Conservation (phyloP, 2,888 invertebrate genomes). For the Leptogaster cylindrica region DNA sequence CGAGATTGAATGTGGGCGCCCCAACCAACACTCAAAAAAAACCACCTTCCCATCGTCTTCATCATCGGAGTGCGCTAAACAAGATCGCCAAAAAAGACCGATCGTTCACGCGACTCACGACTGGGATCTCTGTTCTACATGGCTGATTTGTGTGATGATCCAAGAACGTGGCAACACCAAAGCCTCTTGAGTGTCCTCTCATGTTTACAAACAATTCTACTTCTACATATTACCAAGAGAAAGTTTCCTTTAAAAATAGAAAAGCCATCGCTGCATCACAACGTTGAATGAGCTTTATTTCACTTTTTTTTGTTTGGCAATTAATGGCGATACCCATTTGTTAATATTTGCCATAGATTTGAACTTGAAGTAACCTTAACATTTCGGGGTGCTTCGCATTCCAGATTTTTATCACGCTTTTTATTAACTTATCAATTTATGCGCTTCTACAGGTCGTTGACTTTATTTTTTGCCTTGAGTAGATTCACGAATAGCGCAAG, state of each 20-base stretch:
- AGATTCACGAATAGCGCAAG: no score
- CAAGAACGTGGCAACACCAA: no score
- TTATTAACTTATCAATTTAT: no score
- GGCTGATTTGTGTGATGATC: neutral
- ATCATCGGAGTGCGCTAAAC: neutral
- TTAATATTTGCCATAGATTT: conserved; percentile 13
- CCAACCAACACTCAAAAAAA: no score
- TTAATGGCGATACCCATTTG: neutral
- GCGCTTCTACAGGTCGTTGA: no score
- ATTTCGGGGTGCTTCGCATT: no score
- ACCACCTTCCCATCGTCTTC: no score
- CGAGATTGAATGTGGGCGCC: no score
- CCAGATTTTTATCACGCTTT: no score
- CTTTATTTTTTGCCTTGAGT: no score
- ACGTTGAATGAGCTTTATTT: neutral
- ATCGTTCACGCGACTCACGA: neutral
- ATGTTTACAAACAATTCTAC: conserved; percentile 27
- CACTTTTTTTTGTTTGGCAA: neutral
- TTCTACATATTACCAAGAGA: conserved; percentile 19
- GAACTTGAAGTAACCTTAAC: conserved; percentile 32
- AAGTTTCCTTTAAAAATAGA: conserved; percentile 29
- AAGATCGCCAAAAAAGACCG: neutral
- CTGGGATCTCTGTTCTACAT: neutral
- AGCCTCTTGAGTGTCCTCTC: neutral
- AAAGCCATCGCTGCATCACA: neutral